A percentile compares a stretch with the other conserved stretches of the same genome.
These are phyloP conservation scores for Idaea aversata DNA, from an alignment of 2,888 invertebrate genomes.

Conservation along the genomic window DNA sequence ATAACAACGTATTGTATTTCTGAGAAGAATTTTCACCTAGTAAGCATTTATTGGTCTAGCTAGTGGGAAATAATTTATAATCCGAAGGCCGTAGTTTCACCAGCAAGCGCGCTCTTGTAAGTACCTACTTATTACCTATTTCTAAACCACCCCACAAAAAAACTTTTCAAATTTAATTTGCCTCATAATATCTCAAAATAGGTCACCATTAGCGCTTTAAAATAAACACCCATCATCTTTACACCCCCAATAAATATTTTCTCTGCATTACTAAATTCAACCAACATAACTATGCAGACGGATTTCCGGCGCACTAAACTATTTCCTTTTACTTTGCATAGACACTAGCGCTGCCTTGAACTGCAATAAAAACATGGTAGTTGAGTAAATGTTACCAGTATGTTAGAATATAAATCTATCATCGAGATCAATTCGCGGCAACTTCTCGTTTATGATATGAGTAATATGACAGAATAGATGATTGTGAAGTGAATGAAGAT, in stretches of 20 bases:
- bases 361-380: background rate
- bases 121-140: background rate
- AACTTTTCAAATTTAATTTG: background rate
- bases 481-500: conserved; percentile 40
- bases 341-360: background rate
- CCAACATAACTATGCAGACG: background rate
- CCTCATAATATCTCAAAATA: background rate
- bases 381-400: conserved; percentile 70
- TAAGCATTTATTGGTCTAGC: no score
- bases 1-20: no score
- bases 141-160: background rate
- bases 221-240: conserved; percentile 54
- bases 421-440: conserved; percentile 66
- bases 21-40: no score
- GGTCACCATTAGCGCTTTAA: conserved; percentile 35
- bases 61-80: no score
- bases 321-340: background rate
- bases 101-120: no score
- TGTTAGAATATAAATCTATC: conserved; percentile 69
- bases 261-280: background rate
- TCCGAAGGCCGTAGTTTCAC: no score
- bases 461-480: conserved; percentile 28
- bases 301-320: background rate
- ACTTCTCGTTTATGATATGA: conserved; percentile 32
- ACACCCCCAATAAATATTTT: background rate